phyloP scores from a whole-genome alignment of 2,797 vertebrate species.

The Florisuga fusca region DNA sequence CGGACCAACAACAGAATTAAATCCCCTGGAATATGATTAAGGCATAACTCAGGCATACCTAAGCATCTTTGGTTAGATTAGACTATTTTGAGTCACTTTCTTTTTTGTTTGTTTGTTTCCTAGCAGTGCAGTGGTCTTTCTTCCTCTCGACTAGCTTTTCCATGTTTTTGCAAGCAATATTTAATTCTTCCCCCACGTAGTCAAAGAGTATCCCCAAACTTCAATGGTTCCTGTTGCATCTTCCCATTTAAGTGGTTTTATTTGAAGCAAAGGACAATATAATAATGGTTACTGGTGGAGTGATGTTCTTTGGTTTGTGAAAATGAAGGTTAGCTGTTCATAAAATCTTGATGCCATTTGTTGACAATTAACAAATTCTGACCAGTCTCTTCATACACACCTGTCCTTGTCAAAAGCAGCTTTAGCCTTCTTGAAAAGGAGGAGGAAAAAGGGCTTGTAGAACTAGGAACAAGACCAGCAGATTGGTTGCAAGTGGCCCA shows the following conservation, averaged over 20 bases:
- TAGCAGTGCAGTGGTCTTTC: not conserved
- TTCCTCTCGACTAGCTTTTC: not conserved
- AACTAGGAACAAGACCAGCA: not conserved
- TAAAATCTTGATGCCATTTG: not conserved
- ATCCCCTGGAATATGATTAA: not conserved
- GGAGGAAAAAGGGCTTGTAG: not conserved
- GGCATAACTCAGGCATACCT: not conserved
- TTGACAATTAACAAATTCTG: not conserved
- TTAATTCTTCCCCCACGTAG: not conserved
- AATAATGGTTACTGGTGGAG: not conserved
- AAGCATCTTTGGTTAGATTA: not conserved
- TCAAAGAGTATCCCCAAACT: not conserved
- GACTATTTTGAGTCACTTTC: not conserved
- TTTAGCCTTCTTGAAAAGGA: not conserved
- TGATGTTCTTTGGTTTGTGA: accelerated
- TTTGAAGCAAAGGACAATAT: not conserved
- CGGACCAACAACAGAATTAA: not conserved
- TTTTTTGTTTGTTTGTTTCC: not conserved
- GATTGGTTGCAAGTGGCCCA: not conserved
- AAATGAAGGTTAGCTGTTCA: not conserved
- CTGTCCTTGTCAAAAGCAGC: not conserved
- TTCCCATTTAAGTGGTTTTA: not conserved
- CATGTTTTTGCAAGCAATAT: not conserved
- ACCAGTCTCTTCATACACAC: not conserved
- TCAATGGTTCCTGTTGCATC: not conserved